A percentile compares a stretch with the other conserved stretches of the same genome.
Evolutionary conservation across 2,113 vertebrate genomes (phyloP).

Genomic region (Esox niger): DNA sequence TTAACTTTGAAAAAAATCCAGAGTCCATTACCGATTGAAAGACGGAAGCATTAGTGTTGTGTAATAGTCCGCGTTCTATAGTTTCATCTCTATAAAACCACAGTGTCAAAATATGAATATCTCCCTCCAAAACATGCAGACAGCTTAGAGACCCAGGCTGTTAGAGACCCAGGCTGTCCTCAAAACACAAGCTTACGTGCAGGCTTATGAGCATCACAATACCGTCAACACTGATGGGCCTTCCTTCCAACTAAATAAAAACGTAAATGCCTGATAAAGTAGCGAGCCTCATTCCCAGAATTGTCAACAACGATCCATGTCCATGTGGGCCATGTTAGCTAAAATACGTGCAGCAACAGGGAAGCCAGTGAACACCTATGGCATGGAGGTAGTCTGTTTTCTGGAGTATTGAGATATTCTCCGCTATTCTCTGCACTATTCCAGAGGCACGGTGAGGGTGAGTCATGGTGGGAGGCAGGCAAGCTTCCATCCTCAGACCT

Average conservation of each 20-base stretch:
- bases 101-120: not conserved
- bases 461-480: slow-evolving; percentile 23
- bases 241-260: slow-evolving; percentile 41
- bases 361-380: slow-evolving; percentile 47
- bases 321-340: slow-evolving; percentile 38
- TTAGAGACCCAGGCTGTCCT: slow-evolving; percentile 47
- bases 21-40: slow-evolving; percentile 5
- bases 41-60: slow-evolving; percentile 34
- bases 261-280: slow-evolving; percentile 47
- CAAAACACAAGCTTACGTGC: slow-evolving; percentile 14
- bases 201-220: slow-evolving; percentile 19
- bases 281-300: slow-evolving; percentile 13
- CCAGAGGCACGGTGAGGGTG: slow-evolving; percentile 24
- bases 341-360: slow-evolving; percentile 48
- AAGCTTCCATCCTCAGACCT: slow-evolving; percentile 18
- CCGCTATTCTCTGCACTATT: slow-evolving; percentile 18
- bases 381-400: slow-evolving; percentile 28
- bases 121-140: slow-evolving; percentile 51
- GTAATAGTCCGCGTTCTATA: slow-evolving; percentile 43
- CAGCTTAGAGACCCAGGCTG: slow-evolving; percentile 46
- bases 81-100: not conserved
- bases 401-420: slow-evolving; percentile 35
- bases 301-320: slow-evolving; percentile 41
- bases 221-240: slow-evolving; percentile 52
- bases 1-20: slow-evolving; percentile 19